Percentiles rank a stretch among this genome's conserved stretches.
Conservation (phyloP, 2,797 vertebrate species). For the Naso thynnoides region DNA sequence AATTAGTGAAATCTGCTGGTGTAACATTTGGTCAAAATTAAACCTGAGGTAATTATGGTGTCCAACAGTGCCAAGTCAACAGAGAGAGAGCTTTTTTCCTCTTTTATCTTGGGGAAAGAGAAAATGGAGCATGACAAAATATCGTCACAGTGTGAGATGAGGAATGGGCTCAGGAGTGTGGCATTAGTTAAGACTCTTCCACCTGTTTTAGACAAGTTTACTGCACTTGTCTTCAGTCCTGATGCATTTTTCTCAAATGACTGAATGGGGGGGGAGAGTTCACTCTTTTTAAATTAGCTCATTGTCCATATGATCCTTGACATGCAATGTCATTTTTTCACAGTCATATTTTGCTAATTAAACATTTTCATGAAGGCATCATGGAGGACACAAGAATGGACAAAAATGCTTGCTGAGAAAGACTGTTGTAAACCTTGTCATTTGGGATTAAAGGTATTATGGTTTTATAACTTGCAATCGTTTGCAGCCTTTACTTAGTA, state of each 20-base stretch:
- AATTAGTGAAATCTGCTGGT: slow-evolving; percentile 54
- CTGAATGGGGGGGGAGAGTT: neutral
- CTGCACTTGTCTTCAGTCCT: too few relatives aligned
- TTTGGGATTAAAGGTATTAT: neutral
- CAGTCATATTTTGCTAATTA: neutral
- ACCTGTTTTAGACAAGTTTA: slow-evolving; percentile 9
- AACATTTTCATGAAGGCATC: neutral
- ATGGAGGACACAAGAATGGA: neutral
- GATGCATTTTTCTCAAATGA: neutral
- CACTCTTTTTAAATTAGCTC: neutral
- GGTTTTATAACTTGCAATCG: neutral
- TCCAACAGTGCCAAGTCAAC: slow-evolving; percentile 35
- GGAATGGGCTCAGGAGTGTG: slow-evolving; percentile 13
- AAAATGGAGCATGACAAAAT: slow-evolving; percentile 36
- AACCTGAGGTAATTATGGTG: slow-evolving; percentile 44
- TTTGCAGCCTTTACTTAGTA: too few relatives aligned
- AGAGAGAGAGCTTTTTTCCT: slow-evolving; percentile 7
- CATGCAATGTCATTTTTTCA: neutral
- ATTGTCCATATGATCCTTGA: neutral
- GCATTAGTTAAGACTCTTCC: slow-evolving; percentile 49
- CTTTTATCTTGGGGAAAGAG: slow-evolving; percentile 6
- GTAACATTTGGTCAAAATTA: slow-evolving; percentile 49
- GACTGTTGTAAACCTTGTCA: neutral
- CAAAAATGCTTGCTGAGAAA: neutral
- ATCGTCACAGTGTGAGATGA: slow-evolving; percentile 17